A percentile compares a stretch with the other conserved stretches of the same genome.
These are phyloP conservation scores for Cyphomyrus plagiostoma DNA, from an alignment of 2,113 vertebrate species.

Conservation along the genomic window DNA sequence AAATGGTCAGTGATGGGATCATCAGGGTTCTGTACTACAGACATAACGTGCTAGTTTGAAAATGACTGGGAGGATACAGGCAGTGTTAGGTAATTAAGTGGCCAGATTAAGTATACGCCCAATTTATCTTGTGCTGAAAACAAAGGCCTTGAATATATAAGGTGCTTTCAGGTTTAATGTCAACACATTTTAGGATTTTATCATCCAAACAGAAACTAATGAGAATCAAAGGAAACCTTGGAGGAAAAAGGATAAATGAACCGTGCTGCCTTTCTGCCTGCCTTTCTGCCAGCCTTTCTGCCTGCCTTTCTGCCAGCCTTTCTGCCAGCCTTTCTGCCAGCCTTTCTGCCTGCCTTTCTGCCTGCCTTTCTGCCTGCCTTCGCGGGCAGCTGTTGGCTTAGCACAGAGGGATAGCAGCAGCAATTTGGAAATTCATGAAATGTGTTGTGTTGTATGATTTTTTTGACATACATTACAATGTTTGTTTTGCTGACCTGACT, in stretches of 20 bases:
- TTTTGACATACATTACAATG: neutral
- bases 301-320: too few relatives aligned
- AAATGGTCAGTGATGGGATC: neutral
- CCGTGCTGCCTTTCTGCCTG: neutral
- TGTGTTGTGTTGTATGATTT: neutral
- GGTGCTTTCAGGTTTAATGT: neutral
- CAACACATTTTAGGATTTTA: neutral
- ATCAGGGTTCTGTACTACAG: too few relatives aligned
- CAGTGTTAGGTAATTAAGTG: neutral
- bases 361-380: neutral
- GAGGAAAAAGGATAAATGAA: neutral
- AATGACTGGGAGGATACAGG: neutral
- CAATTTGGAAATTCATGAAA: neutral
- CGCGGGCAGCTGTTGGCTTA: neutral
- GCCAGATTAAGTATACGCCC: neutral
- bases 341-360: too few relatives aligned
- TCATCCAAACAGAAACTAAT: neutral
- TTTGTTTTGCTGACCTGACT: neutral
- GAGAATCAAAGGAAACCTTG: neutral
- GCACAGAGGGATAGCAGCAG: too few relatives aligned
- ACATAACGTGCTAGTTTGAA: neutral
- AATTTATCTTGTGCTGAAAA: neutral
- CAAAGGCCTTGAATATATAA: neutral
- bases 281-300: neutral
- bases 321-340: too few relatives aligned